Percentiles rank a stretch among this genome's conserved stretches.
phyloP scores from a whole-genome alignment of 2,113 vertebrate species.

The Hipposideros armiger region DNA sequence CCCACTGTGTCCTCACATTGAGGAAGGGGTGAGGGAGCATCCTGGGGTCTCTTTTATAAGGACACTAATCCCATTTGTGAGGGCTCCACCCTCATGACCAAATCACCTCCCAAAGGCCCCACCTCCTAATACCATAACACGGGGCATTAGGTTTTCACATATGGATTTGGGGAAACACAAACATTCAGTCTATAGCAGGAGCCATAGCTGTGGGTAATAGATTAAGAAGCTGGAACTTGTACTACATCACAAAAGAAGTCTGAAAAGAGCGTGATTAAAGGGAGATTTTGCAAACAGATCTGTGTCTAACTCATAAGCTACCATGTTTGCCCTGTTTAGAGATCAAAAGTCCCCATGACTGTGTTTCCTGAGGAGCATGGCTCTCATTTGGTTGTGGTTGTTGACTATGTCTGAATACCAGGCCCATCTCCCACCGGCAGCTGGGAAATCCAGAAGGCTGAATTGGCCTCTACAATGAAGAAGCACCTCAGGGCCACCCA shows the following conservation, averaged over 20 bases:
- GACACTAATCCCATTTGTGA: not conserved
- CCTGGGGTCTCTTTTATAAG: not conserved
- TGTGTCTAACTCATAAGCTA: not conserved
- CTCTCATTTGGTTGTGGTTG: not conserved
- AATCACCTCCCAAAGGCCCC: not conserved
- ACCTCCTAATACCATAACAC: not conserved
- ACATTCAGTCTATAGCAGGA: not conserved
- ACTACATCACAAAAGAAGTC: not conserved
- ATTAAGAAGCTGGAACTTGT: not conserved
- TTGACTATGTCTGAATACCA: not conserved
- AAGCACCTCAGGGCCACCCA: not conserved
- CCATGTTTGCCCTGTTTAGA: not conserved
- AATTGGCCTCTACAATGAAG: not conserved
- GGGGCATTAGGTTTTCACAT: not conserved
- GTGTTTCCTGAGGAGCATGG: not conserved
- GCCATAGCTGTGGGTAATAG: not conserved
- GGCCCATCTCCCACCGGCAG: not conserved
- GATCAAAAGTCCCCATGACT: not conserved
- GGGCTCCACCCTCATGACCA: not conserved
- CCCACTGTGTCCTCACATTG: not conserved
- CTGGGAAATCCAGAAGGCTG: not conserved
- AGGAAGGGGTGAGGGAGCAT: not conserved
- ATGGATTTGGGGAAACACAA: not conserved
- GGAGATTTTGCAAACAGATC: not conserved
- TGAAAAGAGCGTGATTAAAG: not conserved